These are phyloP conservation scores for Rallus crepitans DNA, from an alignment of 2,797 vertebrate genomes.

Conservation along the genomic window DNA sequence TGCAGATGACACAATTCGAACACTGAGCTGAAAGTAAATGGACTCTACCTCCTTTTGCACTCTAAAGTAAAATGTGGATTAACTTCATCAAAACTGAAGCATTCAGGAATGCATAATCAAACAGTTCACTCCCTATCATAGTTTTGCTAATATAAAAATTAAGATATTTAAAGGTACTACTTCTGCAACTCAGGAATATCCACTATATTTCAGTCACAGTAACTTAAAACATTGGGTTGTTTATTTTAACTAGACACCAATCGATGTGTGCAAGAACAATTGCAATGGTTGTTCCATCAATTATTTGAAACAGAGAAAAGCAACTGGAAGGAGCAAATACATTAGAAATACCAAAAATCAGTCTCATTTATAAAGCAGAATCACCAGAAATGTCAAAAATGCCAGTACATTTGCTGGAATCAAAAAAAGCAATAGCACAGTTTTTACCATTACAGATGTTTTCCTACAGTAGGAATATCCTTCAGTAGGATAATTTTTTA, in stretches of 20 bases:
- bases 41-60: background rate
- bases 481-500: background rate
- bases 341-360: background rate
- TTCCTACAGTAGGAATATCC: background rate
- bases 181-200: fast-evolving
- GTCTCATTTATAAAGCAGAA: background rate
- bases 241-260: background rate
- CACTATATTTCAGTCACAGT: background rate
- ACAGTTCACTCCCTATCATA: background rate
- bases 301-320: background rate
- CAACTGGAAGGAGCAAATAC: background rate
- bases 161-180: background rate
- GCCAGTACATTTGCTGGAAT: background rate
- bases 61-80: background rate
- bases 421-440: background rate
- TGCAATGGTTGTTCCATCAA: background rate
- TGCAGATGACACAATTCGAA: background rate
- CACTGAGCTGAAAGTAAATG: background rate
- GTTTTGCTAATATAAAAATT: background rate
- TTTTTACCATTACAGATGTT: background rate
- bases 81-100: background rate
- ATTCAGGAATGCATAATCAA: background rate
- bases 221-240: background rate
- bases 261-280: background rate
- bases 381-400: background rate